phyloP scores from a whole-genome alignment of 2,113 vertebrate genomes.

The Cyanoliseus patagonus region DNA sequence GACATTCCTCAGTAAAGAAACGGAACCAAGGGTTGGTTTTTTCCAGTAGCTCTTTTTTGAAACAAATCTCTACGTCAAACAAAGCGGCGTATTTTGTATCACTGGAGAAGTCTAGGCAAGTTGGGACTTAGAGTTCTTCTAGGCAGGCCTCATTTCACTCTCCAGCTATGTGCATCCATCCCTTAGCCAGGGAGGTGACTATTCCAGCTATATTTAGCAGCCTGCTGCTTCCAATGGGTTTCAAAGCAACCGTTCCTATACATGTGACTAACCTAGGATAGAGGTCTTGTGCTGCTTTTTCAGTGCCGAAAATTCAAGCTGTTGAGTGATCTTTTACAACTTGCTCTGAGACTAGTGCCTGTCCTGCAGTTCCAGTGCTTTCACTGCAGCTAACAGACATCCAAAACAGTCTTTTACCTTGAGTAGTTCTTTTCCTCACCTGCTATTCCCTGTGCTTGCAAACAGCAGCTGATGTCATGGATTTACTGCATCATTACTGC shows the following conservation, averaged over 20 bases:
- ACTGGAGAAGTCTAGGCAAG: neutral
- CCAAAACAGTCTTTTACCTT: neutral
- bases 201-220: neutral
- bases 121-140: neutral
- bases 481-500: neutral
- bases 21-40: neutral
- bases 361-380: neutral
- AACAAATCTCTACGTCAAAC: neutral
- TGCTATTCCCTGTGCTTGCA: neutral
- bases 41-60: neutral
- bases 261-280: rapidly evolving
- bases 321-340: neutral
- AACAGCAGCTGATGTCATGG: neutral
- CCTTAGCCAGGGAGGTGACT: neutral
- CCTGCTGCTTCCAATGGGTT: neutral
- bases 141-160: neutral
- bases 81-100: neutral
- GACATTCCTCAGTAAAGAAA: neutral
- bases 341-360: neutral
- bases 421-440: neutral
- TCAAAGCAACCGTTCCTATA: neutral
- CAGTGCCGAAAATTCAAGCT: neutral
- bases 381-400: neutral
- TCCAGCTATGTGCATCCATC: rapidly evolving
- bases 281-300: neutral